Percentiles rank a stretch among this genome's conserved stretches.
phyloP scores from a whole-genome alignment of 2,888 invertebrate genomes.

The Cerceris rybyensis region DNA sequence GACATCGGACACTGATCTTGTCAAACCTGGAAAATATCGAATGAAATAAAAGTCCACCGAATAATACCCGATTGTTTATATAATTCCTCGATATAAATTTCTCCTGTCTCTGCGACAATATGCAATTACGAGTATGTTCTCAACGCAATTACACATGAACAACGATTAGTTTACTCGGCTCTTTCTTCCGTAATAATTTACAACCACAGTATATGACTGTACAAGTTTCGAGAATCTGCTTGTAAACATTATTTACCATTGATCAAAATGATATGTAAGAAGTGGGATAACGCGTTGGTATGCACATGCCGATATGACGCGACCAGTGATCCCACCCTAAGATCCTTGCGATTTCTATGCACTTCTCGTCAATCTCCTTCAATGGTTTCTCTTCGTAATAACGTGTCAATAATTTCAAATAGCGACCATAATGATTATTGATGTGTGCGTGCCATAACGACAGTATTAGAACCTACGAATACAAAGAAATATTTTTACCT shows the following conservation, averaged over 20 bases:
- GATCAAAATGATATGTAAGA: constrained; percentile 88
- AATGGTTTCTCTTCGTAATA: constrained; percentile 91
- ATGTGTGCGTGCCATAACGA: constrained; percentile 92
- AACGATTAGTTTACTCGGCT: too few relatives aligned
- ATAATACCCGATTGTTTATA: background rate
- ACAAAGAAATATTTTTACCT: constrained; percentile 25
- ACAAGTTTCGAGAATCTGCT: background rate
- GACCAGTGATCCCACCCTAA: constrained; percentile 89
- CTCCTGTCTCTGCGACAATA: too few relatives aligned
- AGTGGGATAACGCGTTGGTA: constrained; percentile 88
- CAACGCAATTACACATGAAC: too few relatives aligned
- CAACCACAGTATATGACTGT: too few relatives aligned
- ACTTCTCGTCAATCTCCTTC: constrained; percentile 88
- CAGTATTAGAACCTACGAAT: constrained; percentile 87
- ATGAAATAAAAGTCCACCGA: background rate
- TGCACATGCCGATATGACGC: constrained; percentile 83
- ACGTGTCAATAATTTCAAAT: constrained; percentile 89
- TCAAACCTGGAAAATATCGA: constrained; percentile 45
- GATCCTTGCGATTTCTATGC: constrained; percentile 85
- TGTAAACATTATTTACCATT: constrained; percentile 42
- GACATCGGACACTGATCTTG: constrained; percentile 31
- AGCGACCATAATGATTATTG: constrained; percentile 91
- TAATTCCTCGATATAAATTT: background rate
- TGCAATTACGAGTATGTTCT: too few relatives aligned
- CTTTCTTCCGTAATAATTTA: too few relatives aligned